Conservation (phyloP, 2,888 invertebrate species). For the Exephanes ischioxanthus region DNA sequence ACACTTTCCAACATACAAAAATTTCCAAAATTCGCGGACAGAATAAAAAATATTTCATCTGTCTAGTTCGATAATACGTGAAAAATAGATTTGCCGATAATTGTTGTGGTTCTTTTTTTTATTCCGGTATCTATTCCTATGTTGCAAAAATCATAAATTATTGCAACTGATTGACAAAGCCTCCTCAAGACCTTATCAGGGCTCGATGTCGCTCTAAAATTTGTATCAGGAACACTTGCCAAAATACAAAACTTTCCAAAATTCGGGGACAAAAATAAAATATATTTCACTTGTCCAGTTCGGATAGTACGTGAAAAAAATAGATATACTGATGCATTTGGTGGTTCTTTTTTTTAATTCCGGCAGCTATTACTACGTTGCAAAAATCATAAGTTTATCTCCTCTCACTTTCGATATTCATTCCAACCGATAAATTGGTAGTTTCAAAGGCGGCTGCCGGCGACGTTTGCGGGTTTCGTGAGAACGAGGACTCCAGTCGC, state of each 20-base stretch:
- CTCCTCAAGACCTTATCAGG: too few relatives aligned
- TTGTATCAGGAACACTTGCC: background rate
- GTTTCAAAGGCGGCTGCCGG: conserved; percentile 47
- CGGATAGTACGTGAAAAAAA: background rate
- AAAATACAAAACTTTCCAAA: background rate
- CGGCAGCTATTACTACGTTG: background rate
- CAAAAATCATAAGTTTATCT: background rate
- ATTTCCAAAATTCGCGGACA: background rate
- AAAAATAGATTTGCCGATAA: too few relatives aligned
- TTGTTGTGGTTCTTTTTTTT: too few relatives aligned
- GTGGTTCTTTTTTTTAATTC: too few relatives aligned
- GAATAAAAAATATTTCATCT: background rate
- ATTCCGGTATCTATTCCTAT: too few relatives aligned
- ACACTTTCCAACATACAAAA: background rate
- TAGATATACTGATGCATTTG: too few relatives aligned
- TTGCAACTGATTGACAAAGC: too few relatives aligned
- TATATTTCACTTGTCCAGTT: background rate
- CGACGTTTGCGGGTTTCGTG: conserved; percentile 15
- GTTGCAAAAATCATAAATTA: background rate
- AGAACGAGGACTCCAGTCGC: conserved; percentile 10
- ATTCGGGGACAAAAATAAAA: background rate
- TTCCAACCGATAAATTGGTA: conserved; percentile 10
- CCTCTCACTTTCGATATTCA: conserved; percentile 9
- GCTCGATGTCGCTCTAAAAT: too few relatives aligned
- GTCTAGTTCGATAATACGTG: background rate